phyloP scores from a whole-genome alignment of 1,140 invertebrate species.

The Manduca sexta region DNA sequence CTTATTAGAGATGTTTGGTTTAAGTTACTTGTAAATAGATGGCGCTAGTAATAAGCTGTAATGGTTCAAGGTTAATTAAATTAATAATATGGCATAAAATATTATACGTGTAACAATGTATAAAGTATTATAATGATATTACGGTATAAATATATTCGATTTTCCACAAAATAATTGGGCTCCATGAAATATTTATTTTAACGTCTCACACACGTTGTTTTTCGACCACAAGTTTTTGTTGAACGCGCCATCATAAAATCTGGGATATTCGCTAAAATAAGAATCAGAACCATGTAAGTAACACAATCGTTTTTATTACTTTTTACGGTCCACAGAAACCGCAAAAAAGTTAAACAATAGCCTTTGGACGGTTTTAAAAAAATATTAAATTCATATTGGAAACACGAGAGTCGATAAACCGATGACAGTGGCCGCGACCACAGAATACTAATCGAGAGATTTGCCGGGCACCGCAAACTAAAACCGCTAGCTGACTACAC shows the following conservation, averaged over 20 bases:
- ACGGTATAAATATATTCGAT: too few relatives aligned
- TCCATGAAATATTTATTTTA: too few relatives aligned
- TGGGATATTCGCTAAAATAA: neutral
- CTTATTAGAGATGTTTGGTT: too few relatives aligned
- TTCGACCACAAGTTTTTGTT: too few relatives aligned
- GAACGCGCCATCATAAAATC: neutral
- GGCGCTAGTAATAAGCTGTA: too few relatives aligned
- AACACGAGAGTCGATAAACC: slow-evolving; percentile 31
- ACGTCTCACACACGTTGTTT: too few relatives aligned
- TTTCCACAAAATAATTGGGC: too few relatives aligned
- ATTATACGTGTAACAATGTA: too few relatives aligned
- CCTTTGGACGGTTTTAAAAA: slow-evolving; percentile 11
- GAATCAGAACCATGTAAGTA: neutral
- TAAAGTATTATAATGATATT: too few relatives aligned
- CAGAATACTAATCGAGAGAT: slow-evolving; percentile 58
- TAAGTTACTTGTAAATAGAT: too few relatives aligned
- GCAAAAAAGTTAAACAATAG: slow-evolving; percentile 26
- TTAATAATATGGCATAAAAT: too few relatives aligned
- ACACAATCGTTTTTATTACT: neutral
- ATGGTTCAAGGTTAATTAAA: too few relatives aligned
- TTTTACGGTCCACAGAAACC: slow-evolving; percentile 10
- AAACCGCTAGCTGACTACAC: neutral
- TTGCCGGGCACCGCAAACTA: slow-evolving; percentile 40
- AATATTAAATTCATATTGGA: slow-evolving; percentile 29
- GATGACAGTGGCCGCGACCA: slow-evolving; percentile 34